Conservation (phyloP, 2,113 vertebrate genomes). For the Colaptes auratus region DNA sequence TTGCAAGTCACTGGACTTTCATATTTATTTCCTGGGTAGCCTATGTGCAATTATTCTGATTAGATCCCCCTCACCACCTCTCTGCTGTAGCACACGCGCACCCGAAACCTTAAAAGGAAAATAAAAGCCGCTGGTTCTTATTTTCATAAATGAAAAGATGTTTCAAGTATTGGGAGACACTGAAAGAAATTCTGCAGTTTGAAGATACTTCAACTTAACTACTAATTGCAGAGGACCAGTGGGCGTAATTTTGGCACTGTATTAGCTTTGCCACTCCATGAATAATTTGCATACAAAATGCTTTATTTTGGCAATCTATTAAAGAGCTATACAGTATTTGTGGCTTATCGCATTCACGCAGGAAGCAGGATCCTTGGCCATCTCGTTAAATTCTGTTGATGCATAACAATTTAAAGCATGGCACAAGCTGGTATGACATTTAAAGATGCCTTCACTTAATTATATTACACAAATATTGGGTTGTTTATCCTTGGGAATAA, state of each 20-base stretch:
- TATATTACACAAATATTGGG: conserved; percentile 99
- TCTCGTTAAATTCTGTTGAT: conserved; percentile 99
- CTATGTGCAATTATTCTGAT: conserved; percentile 62
- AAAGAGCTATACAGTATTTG: conserved; percentile 99
- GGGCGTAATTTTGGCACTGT: conserved; percentile 88
- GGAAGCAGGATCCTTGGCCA: conserved; percentile 98
- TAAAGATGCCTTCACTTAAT: conserved; percentile 99
- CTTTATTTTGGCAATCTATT: conserved; percentile 99
- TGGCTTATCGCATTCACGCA: conserved; percentile 98
- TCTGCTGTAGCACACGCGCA: background rate
- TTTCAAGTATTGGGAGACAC: conserved; percentile 74
- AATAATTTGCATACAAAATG: conserved; percentile 99
- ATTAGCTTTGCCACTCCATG: conserved; percentile 99
- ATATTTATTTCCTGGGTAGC: conserved; percentile 38
- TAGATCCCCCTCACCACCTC: conserved; percentile 40
- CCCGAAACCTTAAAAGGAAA: conserved; percentile 60
- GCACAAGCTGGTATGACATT: conserved; percentile 99
- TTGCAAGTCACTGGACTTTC: conserved; percentile 42
- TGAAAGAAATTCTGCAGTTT: conserved; percentile 78
- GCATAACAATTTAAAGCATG: conserved; percentile 99
- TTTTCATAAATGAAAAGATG: conserved; percentile 75
- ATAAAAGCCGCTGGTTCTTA: conserved; percentile 68
- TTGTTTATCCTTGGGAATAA: conserved; percentile 99
- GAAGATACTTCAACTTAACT: conserved; percentile 87
- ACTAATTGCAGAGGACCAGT: conserved; percentile 98